These are phyloP conservation scores for Pycnonotus jocosus DNA, from an alignment of 2,113 vertebrate genomes.

Conservation along the genomic window DNA sequence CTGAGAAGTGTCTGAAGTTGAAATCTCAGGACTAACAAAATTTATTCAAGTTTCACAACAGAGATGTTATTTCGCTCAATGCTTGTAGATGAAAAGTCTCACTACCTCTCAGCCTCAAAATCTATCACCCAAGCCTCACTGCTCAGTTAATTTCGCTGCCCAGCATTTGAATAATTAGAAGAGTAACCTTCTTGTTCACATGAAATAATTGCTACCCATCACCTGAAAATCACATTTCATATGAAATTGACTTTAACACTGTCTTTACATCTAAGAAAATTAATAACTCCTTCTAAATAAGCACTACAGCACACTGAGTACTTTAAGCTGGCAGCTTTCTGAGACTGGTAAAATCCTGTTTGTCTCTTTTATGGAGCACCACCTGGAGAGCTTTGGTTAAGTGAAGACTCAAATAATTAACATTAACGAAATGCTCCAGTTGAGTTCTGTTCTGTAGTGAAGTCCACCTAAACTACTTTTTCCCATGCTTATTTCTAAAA, in stretches of 20 bases:
- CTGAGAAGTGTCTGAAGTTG: background rate
- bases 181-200: background rate
- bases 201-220: background rate
- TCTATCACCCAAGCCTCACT: background rate
- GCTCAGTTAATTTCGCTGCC: background rate
- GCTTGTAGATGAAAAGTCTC: background rate
- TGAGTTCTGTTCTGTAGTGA: background rate
- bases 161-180: background rate
- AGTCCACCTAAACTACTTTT: background rate
- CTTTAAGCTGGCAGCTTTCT: background rate
- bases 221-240: background rate
- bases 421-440: background rate
- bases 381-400: background rate
- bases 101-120: background rate
- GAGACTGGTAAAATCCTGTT: background rate
- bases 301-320: background rate
- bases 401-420: background rate
- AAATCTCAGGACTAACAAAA: background rate
- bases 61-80: background rate
- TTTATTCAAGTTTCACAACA: background rate
- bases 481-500: background rate
- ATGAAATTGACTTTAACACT: background rate
- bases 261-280: background rate
- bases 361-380: background rate
- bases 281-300: background rate